Base-by-base conservation (phyloP, 1,140 invertebrate genomes). In the Campodea augens region DNA sequence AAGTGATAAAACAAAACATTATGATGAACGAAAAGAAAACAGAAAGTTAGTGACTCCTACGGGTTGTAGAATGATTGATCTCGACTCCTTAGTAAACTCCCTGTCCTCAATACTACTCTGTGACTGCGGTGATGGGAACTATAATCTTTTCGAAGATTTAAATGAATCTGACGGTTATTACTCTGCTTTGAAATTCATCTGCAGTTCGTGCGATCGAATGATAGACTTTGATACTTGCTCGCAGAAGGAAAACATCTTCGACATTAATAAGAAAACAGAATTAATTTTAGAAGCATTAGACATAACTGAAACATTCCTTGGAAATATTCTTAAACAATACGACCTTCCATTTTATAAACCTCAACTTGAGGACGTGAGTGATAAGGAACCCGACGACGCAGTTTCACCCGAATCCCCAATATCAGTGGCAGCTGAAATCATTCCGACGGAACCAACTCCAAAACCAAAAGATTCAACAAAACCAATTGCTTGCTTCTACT, bases 41-140 rank as follows among this genome's bases (percentile, higher is more conserved):
- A n/a, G n/a, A n/a, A n/a, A n/a, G n/a, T n/a, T 41, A 41, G 39
- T 41, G n/a, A 13, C 39, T 5, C 13, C 39, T 4, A 19, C 39
- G n/a, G 39, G 39, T n/a, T 22, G 19, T 21, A n/a, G 39, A 41
- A 20, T 41, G 5, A n/a, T 41, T n/a, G 39, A 41, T n/a, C 39
- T 41, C 4, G 18, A n/a, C 3, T 41, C n/a, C 22, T 21, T 41
- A 3, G 22, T 41, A 3, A n/a, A 24, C 5, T 18, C 39, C 3
- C 15, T 41, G 19, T n/a, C 13, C 15, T 22, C 39, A 22, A n/a
- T 41, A 5, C 22, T 41, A 20, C n/a, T 22, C 3, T 41, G 39
- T 41, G 22, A 41, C 5, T 41, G 39, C 22, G 36, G 36, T 4
- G 22, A n/a, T 18, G 18, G 18, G 3, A 20, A 41, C 4, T 22